Evolutionary conservation across 2,797 vertebrate species (phyloP).

Genomic region (Propithecus perrieri): DNA sequence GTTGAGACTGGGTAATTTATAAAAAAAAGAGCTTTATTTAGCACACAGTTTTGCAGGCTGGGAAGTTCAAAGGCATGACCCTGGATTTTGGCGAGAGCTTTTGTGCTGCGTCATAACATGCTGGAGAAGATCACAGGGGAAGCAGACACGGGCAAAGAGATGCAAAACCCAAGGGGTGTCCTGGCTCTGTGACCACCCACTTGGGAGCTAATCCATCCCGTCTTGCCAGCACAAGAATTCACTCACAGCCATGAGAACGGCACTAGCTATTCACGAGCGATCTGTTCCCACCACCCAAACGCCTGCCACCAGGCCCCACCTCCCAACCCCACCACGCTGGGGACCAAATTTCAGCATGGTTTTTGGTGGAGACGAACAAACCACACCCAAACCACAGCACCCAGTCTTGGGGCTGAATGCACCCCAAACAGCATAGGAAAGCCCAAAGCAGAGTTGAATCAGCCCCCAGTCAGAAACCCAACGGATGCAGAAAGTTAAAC

Average conservation of each 20-base stretch:
- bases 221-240: not conserved
- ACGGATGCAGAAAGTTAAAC: not conserved
- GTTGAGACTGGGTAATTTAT: not conserved
- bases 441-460: not conserved
- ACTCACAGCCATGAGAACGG: not conserved
- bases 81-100: not conserved
- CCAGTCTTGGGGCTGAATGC: too few species aligned
- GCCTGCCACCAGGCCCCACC: not conserved
- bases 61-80: not conserved
- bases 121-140: not conserved
- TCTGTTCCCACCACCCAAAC: not conserved
- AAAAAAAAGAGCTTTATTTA: not conserved
- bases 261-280: not conserved
- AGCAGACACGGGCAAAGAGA: not conserved
- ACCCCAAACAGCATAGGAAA: too few species aligned
- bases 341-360: not conserved
- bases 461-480: not conserved
- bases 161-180: not conserved
- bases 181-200: not conserved
- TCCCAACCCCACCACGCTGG: fast-evolving
- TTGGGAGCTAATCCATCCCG: not conserved
- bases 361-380: too few species aligned
- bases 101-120: not conserved
- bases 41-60: not conserved
- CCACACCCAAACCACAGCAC: not conserved